Base-by-base conservation (phyloP, 1,140 invertebrate genomes). In the Lepidurus couesii region DNA sequence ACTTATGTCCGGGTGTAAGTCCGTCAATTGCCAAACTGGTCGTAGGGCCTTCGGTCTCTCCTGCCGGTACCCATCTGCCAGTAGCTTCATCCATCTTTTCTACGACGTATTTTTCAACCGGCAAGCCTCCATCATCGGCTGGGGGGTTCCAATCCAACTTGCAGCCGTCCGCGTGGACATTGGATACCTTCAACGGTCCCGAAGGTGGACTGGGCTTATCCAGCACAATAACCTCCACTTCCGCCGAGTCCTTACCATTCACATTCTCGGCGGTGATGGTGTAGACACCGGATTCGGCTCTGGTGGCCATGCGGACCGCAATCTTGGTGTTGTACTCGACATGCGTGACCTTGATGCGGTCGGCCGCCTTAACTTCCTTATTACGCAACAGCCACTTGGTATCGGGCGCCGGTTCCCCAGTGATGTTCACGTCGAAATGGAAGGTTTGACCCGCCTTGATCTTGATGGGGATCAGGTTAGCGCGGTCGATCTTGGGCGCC, bases 1-100 rank as follows among this genome's bases (percentile, higher is more conserved):
- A 99, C 84, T 96, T 96, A 82, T 98, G 94, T 78, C 93, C 93
- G 0, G 95, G 94, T 47, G 88, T 90, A 1, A 99, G 85, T 13
- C 91, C 93, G 78, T 94, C 92, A 0, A 96, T 87, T 1, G 91
- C 86, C 1, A 95, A 83, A 13, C 84, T 88, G 1, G 93, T 95
- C 73, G 87, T 86, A 0, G 93, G 91, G 4, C 94, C 94, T 79
- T 90, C 89, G 7, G 94, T 96, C 88, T 96, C 93, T 1, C 94
- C 95, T 24, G 92, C 94, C 47, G 92, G 93, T 73, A 97, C 92
- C 96, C 97, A 99, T 53, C 94, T 88, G n/a, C 86, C 95, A 21
- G 93, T 95, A 53, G 91, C 91, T 84, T 97, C 92, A 85, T 98
- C 96, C 89, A 97, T 91, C 86, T 96, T 96, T 84, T 98, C 96